A percentile compares a stretch with the other conserved stretches of the same genome.
Evolutionary conservation across 2,888 invertebrate genomes (phyloP).

Genomic region (Chrysotoxum bicinctum): DNA sequence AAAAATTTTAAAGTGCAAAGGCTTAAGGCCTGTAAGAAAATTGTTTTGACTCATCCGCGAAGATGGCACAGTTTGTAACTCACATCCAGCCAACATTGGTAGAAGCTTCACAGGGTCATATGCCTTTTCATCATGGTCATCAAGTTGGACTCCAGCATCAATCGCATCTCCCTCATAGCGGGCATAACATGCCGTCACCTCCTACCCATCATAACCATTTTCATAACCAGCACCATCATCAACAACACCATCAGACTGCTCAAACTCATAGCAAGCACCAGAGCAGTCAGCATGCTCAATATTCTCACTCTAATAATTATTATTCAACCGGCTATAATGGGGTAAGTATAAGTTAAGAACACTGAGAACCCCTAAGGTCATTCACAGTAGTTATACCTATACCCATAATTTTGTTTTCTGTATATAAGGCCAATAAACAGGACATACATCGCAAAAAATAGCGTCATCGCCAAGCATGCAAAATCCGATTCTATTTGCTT

Average conservation of each 20-base stretch:
- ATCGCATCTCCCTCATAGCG: slow-evolving; percentile 81
- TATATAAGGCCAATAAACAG: neutral
- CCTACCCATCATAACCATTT: slow-evolving; percentile 77
- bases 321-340: slow-evolving; percentile 34
- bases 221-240: slow-evolving; percentile 69
- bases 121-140: slow-evolving; percentile 83
- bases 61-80: slow-evolving; percentile 85
- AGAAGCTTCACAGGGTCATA: slow-evolving; percentile 84
- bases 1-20: neutral
- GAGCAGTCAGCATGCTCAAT: slow-evolving; percentile 61
- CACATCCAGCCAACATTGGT: slow-evolving; percentile 84
- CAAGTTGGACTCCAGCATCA: slow-evolving; percentile 81
- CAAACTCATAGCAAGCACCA: slow-evolving; percentile 65
- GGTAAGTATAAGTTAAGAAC: slow-evolving; percentile 42
- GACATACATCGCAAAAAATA: slow-evolving; percentile 5
- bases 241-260: slow-evolving; percentile 33
- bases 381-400: neutral
- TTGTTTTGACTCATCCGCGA: neutral
- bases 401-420: neutral
- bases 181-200: slow-evolving; percentile 81
- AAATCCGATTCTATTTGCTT: neutral
- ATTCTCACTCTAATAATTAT: slow-evolving; percentile 38
- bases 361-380: neutral
- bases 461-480: neutral
- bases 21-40: neutral